Percentiles rank a stretch among this genome's conserved stretches.
phyloP scores from a whole-genome alignment of 2,888 invertebrate species.

The Drosophila rellima region DNA sequence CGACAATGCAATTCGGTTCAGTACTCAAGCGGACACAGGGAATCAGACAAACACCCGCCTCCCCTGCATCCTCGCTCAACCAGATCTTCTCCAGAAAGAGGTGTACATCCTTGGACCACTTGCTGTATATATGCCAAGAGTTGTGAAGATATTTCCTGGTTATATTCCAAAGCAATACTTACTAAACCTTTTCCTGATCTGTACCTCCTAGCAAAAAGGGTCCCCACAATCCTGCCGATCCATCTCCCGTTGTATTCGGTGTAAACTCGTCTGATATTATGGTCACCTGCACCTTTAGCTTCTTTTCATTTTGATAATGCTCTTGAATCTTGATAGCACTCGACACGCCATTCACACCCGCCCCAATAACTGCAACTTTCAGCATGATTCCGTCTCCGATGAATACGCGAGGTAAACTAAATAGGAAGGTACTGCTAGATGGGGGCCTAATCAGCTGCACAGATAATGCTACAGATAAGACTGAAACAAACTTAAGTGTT shows the following conservation, averaged over 20 bases:
- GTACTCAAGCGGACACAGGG: conserved; percentile 85
- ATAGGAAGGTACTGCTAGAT: neutral
- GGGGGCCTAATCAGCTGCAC: conserved; percentile 32
- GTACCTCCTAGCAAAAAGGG: conserved; percentile 89
- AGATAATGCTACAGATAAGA: conserved; percentile 7
- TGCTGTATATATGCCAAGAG: conserved; percentile 84
- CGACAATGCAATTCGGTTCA: conserved; percentile 70
- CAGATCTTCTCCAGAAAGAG: conserved; percentile 88
- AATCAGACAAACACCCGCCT: conserved; percentile 86
- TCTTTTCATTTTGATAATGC: conserved; percentile 84
- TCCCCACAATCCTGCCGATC: conserved; percentile 92
- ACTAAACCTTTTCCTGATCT: conserved; percentile 87
- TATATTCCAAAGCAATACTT: conserved; percentile 50
- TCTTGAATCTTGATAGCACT: conserved; percentile 90
- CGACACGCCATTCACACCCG: conserved; percentile 90
- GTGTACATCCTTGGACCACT: conserved; percentile 89
- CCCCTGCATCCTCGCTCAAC: conserved; percentile 87
- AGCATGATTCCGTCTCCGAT: conserved; percentile 51
- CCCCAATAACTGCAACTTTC: conserved; percentile 88
- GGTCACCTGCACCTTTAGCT: conserved; percentile 86
- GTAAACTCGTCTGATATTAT: conserved; percentile 89
- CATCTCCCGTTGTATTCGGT: conserved; percentile 92
- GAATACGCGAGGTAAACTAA: conserved; percentile 30
- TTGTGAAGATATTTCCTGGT: neutral
- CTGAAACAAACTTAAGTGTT: neutral